Percentiles rank a stretch among this genome's conserved stretches.
phyloP scores from a whole-genome alignment of 2,113 vertebrate species.

The Daubentonia madagascariensis region DNA sequence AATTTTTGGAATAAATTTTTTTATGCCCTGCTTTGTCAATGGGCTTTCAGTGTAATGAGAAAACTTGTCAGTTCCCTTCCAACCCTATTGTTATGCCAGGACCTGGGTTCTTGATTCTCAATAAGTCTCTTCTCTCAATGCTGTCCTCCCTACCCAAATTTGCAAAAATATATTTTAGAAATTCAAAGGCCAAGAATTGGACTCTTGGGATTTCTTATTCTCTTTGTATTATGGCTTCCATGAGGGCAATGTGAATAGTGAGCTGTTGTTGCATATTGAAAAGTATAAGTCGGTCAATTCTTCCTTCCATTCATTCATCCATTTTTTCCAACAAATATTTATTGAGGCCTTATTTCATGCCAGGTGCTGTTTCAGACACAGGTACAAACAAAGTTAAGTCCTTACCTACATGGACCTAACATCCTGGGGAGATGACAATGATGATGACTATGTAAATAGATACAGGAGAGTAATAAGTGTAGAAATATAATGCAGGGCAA shows the following conservation, averaged over 20 bases:
- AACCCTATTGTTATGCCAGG: background rate
- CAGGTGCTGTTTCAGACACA: background rate
- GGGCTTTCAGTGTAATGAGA: too few species aligned
- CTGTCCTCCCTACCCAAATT: background rate
- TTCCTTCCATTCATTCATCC: background rate
- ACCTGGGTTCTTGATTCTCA: background rate
- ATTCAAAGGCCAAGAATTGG: background rate
- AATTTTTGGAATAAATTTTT: too few species aligned
- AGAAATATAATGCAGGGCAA: background rate
- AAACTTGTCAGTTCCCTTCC: too few species aligned
- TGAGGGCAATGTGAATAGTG: background rate
- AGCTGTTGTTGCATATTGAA: background rate
- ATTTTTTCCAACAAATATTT: background rate
- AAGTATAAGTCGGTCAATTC: background rate
- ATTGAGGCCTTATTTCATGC: background rate
- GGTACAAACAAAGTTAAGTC: background rate
- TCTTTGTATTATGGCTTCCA: background rate
- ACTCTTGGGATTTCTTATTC: background rate
- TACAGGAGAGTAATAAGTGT: too few species aligned
- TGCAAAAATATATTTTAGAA: background rate
- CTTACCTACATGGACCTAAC: background rate
- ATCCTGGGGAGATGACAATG: too few species aligned
- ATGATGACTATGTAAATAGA: background rate
- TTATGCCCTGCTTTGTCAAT: too few species aligned
- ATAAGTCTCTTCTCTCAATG: background rate